phyloP scores from a whole-genome alignment of 92 coral and sea anemone genomes.

The Pocillopora grandis region DNA sequence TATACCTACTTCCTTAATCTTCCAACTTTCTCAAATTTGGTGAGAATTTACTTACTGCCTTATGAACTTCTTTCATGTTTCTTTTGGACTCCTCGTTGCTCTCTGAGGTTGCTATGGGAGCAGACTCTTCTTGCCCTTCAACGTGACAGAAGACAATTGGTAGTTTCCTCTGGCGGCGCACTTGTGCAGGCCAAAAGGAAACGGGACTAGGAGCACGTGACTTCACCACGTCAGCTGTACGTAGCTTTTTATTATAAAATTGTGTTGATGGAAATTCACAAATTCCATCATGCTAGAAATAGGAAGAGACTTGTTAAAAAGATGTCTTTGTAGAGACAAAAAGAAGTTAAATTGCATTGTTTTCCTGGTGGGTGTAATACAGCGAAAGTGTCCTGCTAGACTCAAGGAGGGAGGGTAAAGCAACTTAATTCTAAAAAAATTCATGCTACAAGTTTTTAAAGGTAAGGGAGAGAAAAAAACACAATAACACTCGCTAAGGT shows the following conservation, averaged over 20 bases:
- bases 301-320: background rate
- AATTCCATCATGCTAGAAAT: constrained; percentile 61
- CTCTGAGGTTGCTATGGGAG: constrained; percentile 52
- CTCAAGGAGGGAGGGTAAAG: background rate
- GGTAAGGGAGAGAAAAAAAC: too few species aligned
- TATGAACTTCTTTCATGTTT: constrained; percentile 67
- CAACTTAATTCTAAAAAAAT: background rate
- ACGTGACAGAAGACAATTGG: constrained; percentile 80
- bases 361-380: too few species aligned
- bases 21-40: too few species aligned
- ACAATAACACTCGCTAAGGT: too few species aligned
- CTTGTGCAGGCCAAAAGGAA: constrained; percentile 68
- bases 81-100: constrained; percentile 81
- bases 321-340: background rate
- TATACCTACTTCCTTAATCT: too few species aligned
- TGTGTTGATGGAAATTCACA: constrained; percentile 73
- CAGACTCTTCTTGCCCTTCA: constrained; percentile 70
- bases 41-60: constrained; percentile 48
- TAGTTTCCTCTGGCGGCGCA: constrained; percentile 23
- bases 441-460: too few species aligned
- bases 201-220: constrained; percentile 55
- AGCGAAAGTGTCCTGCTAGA: background rate
- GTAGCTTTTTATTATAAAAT: constrained; percentile 59
- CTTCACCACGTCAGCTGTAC: constrained; percentile 57
- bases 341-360: too few species aligned